Conservation (phyloP, 2,113 vertebrate genomes). For the Spermophilus dauricus region DNA sequence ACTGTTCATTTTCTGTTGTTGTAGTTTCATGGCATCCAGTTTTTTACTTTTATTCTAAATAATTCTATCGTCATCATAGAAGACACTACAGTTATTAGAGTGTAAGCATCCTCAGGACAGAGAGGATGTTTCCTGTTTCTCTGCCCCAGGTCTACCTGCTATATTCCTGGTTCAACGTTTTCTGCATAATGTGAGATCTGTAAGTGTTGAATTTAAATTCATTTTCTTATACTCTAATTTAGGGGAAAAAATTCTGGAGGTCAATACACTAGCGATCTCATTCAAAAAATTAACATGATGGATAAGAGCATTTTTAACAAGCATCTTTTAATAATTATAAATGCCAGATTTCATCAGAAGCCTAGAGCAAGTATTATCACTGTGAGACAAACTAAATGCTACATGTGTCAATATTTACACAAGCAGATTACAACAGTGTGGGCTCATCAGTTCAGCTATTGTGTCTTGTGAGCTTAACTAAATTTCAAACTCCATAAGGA, state of each 20-base stretch:
- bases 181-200: not conserved
- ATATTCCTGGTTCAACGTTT: not conserved
- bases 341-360: constrained; percentile 85
- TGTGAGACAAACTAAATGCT: constrained; percentile 72
- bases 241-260: constrained; percentile 48
- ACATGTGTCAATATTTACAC: constrained; percentile 84
- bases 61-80: not conserved
- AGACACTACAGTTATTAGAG: not conserved
- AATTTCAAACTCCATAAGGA: constrained; percentile 89
- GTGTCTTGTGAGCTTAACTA: constrained; percentile 90
- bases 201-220: constrained; percentile 50
- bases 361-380: constrained; percentile 84
- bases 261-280: constrained; percentile 62
- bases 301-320: constrained; percentile 79
- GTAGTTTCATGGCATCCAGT: not conserved
- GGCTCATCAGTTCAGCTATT: constrained; percentile 89
- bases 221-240: constrained; percentile 47
- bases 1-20: not conserved
- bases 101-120: not conserved
- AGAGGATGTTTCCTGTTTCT: not conserved
- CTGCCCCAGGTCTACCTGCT: not conserved
- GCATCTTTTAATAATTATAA: constrained; percentile 83
- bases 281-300: constrained; percentile 65
- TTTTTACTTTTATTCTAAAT: not conserved
- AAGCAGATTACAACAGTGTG: constrained; percentile 84